A percentile compares a stretch with the other conserved stretches of the same genome.
Evolutionary conservation across 2,797 vertebrate genomes (phyloP).

Genomic region (Xenopus petersii): DNA sequence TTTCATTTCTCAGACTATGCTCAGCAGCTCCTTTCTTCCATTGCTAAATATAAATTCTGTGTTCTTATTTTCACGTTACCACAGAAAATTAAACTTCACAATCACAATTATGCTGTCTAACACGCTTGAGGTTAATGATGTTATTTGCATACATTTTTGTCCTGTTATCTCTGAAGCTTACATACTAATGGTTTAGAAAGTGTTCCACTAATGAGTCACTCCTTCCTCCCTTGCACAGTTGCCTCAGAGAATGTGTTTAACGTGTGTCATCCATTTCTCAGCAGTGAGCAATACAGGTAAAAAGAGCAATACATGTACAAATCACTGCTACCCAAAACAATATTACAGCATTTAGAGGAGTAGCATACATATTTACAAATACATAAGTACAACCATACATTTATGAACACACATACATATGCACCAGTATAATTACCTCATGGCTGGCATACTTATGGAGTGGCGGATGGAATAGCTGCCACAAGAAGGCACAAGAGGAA

Average conservation of each 20-base stretch:
- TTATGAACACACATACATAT: background rate
- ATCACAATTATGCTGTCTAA: conserved; percentile 40
- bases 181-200: conserved; percentile 23
- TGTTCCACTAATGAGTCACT: conserved; percentile 4
- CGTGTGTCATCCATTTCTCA: no score
- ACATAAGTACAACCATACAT: no score
- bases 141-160: conserved; percentile 14
- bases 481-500: conserved; percentile 67
- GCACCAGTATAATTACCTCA: conserved; percentile 80
- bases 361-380: no score
- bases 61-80: conserved; percentile 18
- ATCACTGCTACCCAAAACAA: no score
- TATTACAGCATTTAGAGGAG: no score
- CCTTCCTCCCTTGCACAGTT: background rate
- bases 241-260: no score
- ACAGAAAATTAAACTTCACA: conserved; percentile 23
- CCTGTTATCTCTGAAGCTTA: conserved; percentile 19
- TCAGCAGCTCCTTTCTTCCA: no score
- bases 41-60: conserved; percentile 13
- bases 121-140: background rate
- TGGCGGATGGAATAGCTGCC: conserved; percentile 92
- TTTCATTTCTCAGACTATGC: no score
- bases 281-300: no score
- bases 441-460: conserved; percentile 95
- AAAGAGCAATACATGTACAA: no score